Conservation (phyloP, 2,113 vertebrate species). For the Zapus hudsonius region DNA sequence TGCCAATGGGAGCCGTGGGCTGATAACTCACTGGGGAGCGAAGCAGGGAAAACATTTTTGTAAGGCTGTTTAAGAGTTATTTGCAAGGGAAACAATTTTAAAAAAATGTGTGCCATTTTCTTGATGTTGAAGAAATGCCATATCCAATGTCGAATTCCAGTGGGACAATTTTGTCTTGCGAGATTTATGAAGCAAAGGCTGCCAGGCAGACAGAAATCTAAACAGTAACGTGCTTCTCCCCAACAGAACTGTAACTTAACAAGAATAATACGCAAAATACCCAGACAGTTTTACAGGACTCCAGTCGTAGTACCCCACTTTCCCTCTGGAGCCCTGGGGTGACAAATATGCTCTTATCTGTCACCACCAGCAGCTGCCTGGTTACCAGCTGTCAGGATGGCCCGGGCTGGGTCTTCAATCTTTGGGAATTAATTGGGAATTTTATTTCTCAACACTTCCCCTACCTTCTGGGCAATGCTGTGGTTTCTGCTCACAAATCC, state of each 20-base stretch:
- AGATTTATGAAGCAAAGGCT: slow-evolving; percentile 79
- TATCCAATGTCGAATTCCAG: slow-evolving; percentile 77
- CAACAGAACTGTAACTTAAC: slow-evolving; percentile 82
- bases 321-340: slow-evolving; percentile 33
- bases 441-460: background rate
- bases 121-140: slow-evolving; percentile 79
- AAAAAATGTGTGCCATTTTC: slow-evolving; percentile 80
- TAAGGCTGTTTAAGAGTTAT: slow-evolving; percentile 84
- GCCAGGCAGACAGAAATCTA: slow-evolving; percentile 82
- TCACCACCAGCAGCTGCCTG: slow-evolving; percentile 25
- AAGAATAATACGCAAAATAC: slow-evolving; percentile 81
- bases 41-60: slow-evolving; percentile 86
- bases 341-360: slow-evolving; percentile 39
- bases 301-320: slow-evolving; percentile 43
- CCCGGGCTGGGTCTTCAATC: slow-evolving; percentile 39
- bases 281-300: slow-evolving; percentile 77
- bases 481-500: slow-evolving; percentile 10
- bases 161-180: slow-evolving; percentile 75
- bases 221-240: slow-evolving; percentile 81
- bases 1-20: slow-evolving; percentile 82
- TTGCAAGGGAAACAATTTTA: slow-evolving; percentile 83
- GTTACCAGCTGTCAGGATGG: slow-evolving; percentile 6
- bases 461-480: background rate
- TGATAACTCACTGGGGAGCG: slow-evolving; percentile 81
- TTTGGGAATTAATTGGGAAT: slow-evolving; percentile 16